Base-by-base conservation (phyloP, 2,888 invertebrate species). In the Thereva unica region DNA sequence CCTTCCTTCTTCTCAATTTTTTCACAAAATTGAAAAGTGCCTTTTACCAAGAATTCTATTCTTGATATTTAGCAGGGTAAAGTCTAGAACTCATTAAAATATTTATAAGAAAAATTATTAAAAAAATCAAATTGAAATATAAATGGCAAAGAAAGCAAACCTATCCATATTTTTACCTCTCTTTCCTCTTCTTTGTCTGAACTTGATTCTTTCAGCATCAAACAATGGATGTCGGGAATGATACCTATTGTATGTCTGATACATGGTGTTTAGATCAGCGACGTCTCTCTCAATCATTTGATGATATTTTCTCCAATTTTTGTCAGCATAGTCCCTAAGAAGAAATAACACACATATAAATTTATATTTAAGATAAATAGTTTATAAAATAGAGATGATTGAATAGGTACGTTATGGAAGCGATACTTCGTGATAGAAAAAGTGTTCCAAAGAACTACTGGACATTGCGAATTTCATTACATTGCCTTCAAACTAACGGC, bases 271-370 rank as follows among this genome's bases (percentile, higher is more conserved):
- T 2, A 70, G 55, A 12, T 64, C 53, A n/a, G 67, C 70, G 4
- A 70, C 35, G 12, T 57, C 55, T 5, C 61, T 42, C 6, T 45
- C 40, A n/a, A 69, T 38, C 4, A 69, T 44, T 34, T 37, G 12
- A 8, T 50, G 55, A 52, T 68, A 70, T 9, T 44, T 49, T 8
- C 42, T 12, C 70, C 70, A 70, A n/a, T 65, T 53, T 5, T 64
- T 45, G 45, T 10, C 53, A 42, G 35, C 53, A 9, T 41, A 63
- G 8, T 37, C 55, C 3, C 44, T 59, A 9, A 38, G 49, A 59
- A n/a, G 5, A 37, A 59, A 8, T n/a, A 42, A 41, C 42, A 12
- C 42, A 56, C n/a, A 3, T 12, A 42, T 47, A 9, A 6, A 3
- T 6, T 47, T 6, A 47, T 2, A 10, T 5, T 47, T 7, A 47